Evolutionary conservation across 2,888 invertebrate species (phyloP).

Genomic region (Horisme vitalbata): DNA sequence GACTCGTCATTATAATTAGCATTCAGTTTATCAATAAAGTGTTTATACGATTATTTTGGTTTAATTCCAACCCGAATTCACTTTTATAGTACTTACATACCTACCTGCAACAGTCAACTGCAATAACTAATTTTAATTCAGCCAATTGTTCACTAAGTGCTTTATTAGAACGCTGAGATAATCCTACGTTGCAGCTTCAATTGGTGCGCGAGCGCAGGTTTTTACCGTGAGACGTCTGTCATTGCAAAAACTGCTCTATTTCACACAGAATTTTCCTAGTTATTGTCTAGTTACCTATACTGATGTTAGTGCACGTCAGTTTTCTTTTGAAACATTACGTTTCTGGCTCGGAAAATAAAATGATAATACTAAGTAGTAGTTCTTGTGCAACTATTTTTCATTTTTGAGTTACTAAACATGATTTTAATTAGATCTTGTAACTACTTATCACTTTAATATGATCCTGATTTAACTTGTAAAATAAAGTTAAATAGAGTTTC

Average conservation of each 20-base stretch:
- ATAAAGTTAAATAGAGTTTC: too few relatives aligned
- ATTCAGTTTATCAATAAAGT: too few relatives aligned
- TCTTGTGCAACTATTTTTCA: too few relatives aligned
- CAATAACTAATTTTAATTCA: constrained; percentile 2
- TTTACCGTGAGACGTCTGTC: constrained; percentile 12
- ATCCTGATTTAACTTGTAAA: too few relatives aligned
- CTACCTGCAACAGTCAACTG: background rate
- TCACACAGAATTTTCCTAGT: constrained; percentile 69
- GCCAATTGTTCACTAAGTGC: constrained; percentile 9
- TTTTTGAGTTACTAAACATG: too few relatives aligned
- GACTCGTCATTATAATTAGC: too few relatives aligned
- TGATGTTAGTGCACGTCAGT: constrained; percentile 1
- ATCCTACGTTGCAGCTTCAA: constrained; percentile 4
- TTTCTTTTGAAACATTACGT: constrained; percentile 19
- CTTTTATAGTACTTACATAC: too few relatives aligned
- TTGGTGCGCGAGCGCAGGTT: constrained; percentile 11
- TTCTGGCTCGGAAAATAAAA: background rate
- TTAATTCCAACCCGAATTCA: background rate
- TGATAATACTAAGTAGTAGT: too few relatives aligned
- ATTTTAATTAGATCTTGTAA: too few relatives aligned
- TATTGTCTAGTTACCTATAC: constrained; percentile 58
- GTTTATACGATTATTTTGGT: too few relatives aligned
- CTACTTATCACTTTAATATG: too few relatives aligned
- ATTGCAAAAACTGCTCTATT: constrained; percentile 64
- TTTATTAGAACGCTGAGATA: constrained; percentile 9